Conservation (phyloP, 2,888 invertebrate species). For the Limnephilus marmoratus region DNA sequence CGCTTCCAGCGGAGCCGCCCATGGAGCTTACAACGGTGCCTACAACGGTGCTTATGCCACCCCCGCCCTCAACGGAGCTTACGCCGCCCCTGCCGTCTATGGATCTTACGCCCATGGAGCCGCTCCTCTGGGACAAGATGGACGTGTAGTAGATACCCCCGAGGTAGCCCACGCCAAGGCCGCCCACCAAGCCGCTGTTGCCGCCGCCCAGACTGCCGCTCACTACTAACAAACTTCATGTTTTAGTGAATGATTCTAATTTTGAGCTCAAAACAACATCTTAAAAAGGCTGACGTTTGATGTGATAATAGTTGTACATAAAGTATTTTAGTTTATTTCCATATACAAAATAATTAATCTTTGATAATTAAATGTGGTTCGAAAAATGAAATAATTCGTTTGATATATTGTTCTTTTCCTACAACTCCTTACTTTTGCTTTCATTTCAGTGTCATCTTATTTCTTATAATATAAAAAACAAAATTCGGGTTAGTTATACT, state of each 20-base stretch:
- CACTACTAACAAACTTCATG: neutral
- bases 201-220: slow-evolving; percentile 44
- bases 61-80: neutral
- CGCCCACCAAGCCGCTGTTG: slow-evolving; percentile 68
- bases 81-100: slow-evolving; percentile 65
- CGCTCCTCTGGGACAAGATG: slow-evolving; percentile 53
- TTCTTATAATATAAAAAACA: too few species aligned
- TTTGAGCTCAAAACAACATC: neutral
- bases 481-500: too few species aligned
- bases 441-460: too few species aligned
- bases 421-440: too few species aligned
- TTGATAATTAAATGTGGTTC: neutral
- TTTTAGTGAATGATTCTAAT: neutral
- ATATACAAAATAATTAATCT: neutral
- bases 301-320: neutral
- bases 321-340: neutral
- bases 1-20: slow-evolving; percentile 61
- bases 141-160: slow-evolving; percentile 62
- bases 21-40: slow-evolving; percentile 68
- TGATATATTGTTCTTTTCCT: neutral
- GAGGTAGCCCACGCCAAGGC: slow-evolving; percentile 63
- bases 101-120: slow-evolving; percentile 71
- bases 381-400: neutral
- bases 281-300: neutral
- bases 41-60: slow-evolving; percentile 69